Evolutionary conservation across 2,113 vertebrate species (phyloP), one percentile per base, ranked within the genome.

Genomic region (Nicator chloris): DNA sequence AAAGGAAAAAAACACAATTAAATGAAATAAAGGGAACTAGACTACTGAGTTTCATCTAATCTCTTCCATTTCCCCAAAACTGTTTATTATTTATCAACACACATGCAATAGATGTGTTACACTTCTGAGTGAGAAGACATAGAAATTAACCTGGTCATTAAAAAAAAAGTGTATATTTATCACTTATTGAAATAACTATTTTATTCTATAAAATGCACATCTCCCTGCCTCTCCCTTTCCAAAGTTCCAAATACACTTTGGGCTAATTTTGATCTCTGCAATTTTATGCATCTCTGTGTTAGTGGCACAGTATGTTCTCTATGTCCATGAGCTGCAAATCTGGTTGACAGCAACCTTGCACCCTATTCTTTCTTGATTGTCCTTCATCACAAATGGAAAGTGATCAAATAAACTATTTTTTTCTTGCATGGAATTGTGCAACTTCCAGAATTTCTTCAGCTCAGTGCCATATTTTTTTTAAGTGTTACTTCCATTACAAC

Each of bases 231-330:
- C 78, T 86, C 56, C 28, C 21, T 92, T 95, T 85, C 50, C 28
- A 50, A 6, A 75, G 28, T 90, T 90, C 76, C 63, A 73, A 72
- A 90, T 24, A 10, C 35, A 71, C 66, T 96, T 87, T 80, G 82
- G 82, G 66, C 66, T 94, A 73, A 94, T 96, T 96, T 83, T 94
- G 63, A 80, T 87, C 75, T 65, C 65, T 91, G 79, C 69, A 86
- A 68, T 77, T 88, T 71, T 69, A 31, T 73, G 60, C 35, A 27
- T 56, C 65, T 93, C 5, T 66, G 27, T 50, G n/a, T 64, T 61
- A 68, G 53, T 47, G 83, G 94, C 79, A 94, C 90, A 94, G 30
- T 45, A 27, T 87, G 76, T 94, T 94, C 91, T 92, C 51, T 73
- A 2, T 37, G 33, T 77, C 82, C 63, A 57, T 68, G 92, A 89